Evolutionary conservation across 1,140 invertebrate genomes (phyloP), one percentile per base, ranked within the genome.

Genomic region (Nebria ingens): DNA sequence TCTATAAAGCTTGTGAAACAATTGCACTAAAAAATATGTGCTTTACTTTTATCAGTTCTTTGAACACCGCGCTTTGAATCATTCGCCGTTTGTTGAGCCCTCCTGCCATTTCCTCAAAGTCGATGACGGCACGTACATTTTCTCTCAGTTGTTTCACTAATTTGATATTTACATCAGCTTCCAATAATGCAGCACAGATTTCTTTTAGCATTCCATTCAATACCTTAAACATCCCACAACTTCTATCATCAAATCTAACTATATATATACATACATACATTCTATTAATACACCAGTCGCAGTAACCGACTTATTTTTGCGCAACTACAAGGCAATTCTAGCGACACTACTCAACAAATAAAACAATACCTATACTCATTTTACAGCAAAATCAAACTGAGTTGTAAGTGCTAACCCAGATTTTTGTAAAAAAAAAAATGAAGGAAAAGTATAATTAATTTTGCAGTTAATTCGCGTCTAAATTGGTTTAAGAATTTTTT

Each of bases 71-170:
- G 61, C 91, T 96, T 71, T 99, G 96, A 66, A 99, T 99, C 91
- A 99, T 97, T 52, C 95, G 78, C 21, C 97, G 76, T 68, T 99
- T 99, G 72, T 99, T 99, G 20, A 99, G 81, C 17, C 97, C 97
- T 51, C 92, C 95, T 68, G 95, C 95, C 94, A 99, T 99, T 69
- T 99, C 97, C 70, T 99, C 96, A 78, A 99, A 99, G 76, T 99
- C 93, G 74, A 98, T 98, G 56, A 96, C 93, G 49, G 85, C 81
- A 51, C 92, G 83, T n/a, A 99, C 94, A 95, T 98, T 99, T 79
- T 98, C 93, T 61, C 96, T 79, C 11, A 99, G 77, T 71, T 93
- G 85, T 75, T 98, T 98, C 0, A 99, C 97, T 58, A 99, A 78
- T 64, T 85, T 81, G 62, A 99, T 96, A 75, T 99, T 99, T 20